Base-by-base conservation (phyloP, 2,888 invertebrate genomes). In the Xestoiulus laeticollis region DNA sequence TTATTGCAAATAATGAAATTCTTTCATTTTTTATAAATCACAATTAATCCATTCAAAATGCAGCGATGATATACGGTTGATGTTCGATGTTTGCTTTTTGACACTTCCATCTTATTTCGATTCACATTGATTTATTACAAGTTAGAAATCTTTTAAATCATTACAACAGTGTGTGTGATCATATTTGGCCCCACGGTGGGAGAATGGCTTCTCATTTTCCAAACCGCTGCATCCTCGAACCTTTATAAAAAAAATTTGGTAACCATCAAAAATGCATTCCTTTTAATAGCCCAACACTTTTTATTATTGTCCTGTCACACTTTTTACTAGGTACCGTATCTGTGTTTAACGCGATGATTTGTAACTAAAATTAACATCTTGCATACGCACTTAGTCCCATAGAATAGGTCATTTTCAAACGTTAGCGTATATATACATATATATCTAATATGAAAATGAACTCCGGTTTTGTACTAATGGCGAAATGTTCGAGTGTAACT, bases 321-420 rank as follows among this genome's bases (percentile, higher is more conserved):
- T 68, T 68, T 68, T 68, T 68, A 68, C 68, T 22, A 68, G 12
- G 68, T 68, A 22, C 10, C 26, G 68, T 68, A 68, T 68, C 26
- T 0, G n/a, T 68, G 68, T 68, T 26, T 68, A 68, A 68, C 22
- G 68, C 26, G 12, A 68, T 26, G 26, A 68, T 68, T 68, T 68
- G 8, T 68, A 68, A 68, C 68, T 26, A 68, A 68, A n/a, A 68
- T 68, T 68, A 68, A 68, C 68, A 68, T 68, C 68, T 68, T 68
- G 12, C 68, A 68, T 68, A 26, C 22, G 26, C 68, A 68, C 19
- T 16, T n/a, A 53, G 22, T 68, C n/a, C 68, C 68, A 68, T 68
- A 68, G 68, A 22, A 26, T 68, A 68, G 68, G 22, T 68, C 8
- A 68, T 68, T 68, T 68, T 68, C 26, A 22, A 68, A 26, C 12